Evolutionary conservation across 2,888 invertebrate species (phyloP).

Genomic region (Heliconius erato): DNA sequence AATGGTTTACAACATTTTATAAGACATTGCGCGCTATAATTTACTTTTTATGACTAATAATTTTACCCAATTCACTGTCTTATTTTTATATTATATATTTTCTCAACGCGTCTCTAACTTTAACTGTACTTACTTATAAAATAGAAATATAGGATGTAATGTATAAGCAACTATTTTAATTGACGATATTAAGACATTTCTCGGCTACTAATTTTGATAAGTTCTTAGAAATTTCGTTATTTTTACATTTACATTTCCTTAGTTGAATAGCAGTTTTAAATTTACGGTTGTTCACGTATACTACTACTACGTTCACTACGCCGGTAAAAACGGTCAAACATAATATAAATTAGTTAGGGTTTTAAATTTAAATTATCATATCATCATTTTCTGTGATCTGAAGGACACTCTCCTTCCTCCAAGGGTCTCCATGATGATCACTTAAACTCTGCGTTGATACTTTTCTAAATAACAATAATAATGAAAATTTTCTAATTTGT

Average conservation of each 20-base stretch:
- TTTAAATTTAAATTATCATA: neutral
- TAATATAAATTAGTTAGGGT: neutral
- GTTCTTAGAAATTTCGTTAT: conserved; percentile 20
- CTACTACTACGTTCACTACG: neutral
- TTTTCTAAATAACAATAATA: neutral
- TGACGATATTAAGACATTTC: conserved; percentile 1
- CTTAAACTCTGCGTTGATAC: neutral
- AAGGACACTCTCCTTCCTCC: neutral
- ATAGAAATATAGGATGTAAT: neutral
- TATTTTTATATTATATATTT: neutral
- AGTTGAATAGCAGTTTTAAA: conserved; percentile 1
- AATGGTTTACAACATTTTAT: neutral
- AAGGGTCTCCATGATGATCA: neutral
- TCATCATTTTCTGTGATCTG: neutral
- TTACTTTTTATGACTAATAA: neutral
- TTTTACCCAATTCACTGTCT: neutral
- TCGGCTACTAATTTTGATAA: neutral
- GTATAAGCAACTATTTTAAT: conserved; percentile 12
- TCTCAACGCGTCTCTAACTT: neutral
- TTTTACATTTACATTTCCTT: conserved; percentile 11
- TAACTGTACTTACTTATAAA: conserved; percentile 1
- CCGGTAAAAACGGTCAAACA: neutral
- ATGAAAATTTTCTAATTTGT: neutral
- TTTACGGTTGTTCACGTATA: neutral
- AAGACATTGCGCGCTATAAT: neutral